Percentiles rank a stretch among this genome's conserved stretches.
These are phyloP conservation scores for Camelus dromedarius DNA, from an alignment of 2,113 vertebrate species.

Conservation along the genomic window DNA sequence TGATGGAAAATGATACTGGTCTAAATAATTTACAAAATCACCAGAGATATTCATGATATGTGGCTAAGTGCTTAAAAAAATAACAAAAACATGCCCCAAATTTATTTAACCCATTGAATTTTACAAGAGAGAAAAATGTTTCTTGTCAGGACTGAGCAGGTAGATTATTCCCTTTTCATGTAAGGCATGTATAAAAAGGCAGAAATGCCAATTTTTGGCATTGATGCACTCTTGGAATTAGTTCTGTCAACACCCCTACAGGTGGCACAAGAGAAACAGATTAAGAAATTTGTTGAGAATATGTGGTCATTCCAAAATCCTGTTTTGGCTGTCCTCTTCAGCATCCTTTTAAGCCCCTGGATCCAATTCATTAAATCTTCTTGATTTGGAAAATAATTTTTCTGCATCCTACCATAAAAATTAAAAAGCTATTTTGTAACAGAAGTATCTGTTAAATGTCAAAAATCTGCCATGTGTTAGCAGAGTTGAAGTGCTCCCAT, in stretches of 20 bases:
- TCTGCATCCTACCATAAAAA: constrained; percentile 34
- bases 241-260: constrained; percentile 51
- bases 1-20: not conserved
- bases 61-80: not conserved
- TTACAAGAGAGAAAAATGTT: not conserved
- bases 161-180: constrained; percentile 26
- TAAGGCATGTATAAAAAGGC: constrained; percentile 26
- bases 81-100: not conserved
- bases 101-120: not conserved
- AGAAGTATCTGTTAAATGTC: constrained; percentile 44
- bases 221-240: constrained; percentile 10
- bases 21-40: constrained; percentile 46
- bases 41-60: not conserved
- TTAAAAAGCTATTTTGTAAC: constrained; percentile 56
- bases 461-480: constrained; percentile 36
- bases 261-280: constrained; percentile 62
- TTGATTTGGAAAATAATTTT: constrained; percentile 59
- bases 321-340: constrained; percentile 34
- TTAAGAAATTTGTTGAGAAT: constrained; percentile 53
- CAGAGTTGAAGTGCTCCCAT: not conserved
- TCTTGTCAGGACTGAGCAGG: not conserved
- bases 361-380: constrained; percentile 18
- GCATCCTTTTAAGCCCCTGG: constrained; percentile 47
- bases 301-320: constrained; percentile 41
- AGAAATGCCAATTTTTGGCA: constrained; percentile 10